Evolutionary conservation across 2,888 invertebrate species (phyloP).

Genomic region (Himalopsyche anomala): DNA sequence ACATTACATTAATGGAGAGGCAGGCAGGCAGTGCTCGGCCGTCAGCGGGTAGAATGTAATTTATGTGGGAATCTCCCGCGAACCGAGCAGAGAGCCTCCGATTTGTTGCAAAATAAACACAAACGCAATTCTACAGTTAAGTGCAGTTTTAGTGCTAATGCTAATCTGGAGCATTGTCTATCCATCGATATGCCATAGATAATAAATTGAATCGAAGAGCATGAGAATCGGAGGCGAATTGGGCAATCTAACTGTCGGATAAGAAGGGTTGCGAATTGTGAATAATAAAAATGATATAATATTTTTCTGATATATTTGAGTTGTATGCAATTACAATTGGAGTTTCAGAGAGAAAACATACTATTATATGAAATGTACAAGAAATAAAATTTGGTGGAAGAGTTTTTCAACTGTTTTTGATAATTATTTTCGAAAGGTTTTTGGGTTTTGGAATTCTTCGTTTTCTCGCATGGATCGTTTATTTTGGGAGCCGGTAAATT

Average conservation of each 20-base stretch:
- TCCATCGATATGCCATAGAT: not conserved
- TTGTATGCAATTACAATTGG: too few relatives aligned
- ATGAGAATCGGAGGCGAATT: constrained; percentile 5
- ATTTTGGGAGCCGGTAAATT: too few relatives aligned
- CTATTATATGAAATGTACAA: too few relatives aligned
- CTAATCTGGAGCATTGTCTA: constrained; percentile 40
- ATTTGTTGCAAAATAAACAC: constrained; percentile 38
- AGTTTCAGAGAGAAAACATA: too few relatives aligned
- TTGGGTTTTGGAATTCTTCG: too few relatives aligned
- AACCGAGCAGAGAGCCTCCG: not conserved
- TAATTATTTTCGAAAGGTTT: too few relatives aligned
- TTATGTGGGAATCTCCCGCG: constrained; percentile 33
- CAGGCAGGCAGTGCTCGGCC: not conserved
- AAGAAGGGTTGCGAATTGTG: not conserved
- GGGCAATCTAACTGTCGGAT: not conserved
- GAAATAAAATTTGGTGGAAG: too few relatives aligned
- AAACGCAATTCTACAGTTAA: constrained; percentile 27
- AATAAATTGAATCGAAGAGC: not conserved
- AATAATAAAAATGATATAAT: too few relatives aligned
- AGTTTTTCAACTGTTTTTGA: too few relatives aligned
- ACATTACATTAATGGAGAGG: constrained; percentile 2
- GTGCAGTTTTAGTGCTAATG: constrained; percentile 7
- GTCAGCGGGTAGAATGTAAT: constrained; percentile 21
- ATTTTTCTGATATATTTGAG: too few relatives aligned
- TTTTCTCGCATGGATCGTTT: too few relatives aligned